phyloP scores from a whole-genome alignment of 2,888 invertebrate species.

The Callinectes sapidus region DNA sequence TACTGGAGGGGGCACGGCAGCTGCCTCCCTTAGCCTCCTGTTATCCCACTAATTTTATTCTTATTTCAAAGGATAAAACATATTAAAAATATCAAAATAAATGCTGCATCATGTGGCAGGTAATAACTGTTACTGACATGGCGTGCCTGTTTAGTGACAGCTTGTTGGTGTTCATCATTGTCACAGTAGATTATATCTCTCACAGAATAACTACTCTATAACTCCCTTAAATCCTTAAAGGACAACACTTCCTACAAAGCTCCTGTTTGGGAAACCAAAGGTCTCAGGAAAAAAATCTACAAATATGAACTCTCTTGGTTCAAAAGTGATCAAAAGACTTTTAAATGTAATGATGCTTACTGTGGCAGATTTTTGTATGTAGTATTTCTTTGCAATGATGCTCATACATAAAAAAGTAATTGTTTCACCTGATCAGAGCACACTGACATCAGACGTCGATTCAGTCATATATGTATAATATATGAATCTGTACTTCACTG shows the following conservation, averaged over 20 bases:
- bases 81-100: background rate
- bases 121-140: background rate
- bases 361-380: background rate
- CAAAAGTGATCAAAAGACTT: background rate
- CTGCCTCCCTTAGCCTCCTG: constrained; percentile 27
- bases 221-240: background rate
- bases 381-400: background rate
- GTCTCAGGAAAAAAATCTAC: background rate
- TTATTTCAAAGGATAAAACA: constrained; percentile 22
- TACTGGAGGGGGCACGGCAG: background rate
- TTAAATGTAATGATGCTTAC: background rate
- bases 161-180: background rate
- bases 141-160: background rate
- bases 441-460: background rate
- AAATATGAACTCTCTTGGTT: background rate
- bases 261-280: background rate
- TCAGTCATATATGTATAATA: background rate
- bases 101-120: background rate
- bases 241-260: background rate
- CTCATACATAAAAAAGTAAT: background rate
- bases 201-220: background rate
- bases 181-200: background rate
- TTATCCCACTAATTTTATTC: constrained; percentile 17
- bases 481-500: background rate
- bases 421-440: background rate